Base-by-base conservation (phyloP, 1,140 invertebrate species). In the Nautilus pompilius region DNA sequence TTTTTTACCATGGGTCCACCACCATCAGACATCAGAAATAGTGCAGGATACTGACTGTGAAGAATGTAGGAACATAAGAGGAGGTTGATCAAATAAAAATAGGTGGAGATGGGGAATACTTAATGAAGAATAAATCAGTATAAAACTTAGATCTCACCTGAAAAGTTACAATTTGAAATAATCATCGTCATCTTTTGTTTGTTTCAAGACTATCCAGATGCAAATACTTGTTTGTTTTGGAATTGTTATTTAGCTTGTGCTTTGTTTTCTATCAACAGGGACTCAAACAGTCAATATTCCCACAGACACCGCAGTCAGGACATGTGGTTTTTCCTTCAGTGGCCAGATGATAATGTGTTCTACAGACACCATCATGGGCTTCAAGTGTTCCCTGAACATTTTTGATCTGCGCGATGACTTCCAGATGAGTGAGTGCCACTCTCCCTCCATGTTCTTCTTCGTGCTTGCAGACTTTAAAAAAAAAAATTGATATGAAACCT, bases 281-380 rank as follows among this genome's bases (percentile, higher is more conserved):
- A 79, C 75, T 58, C 65, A 66, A 28, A 57, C 87, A 29, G 89
- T 89, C 6, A 88, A 88, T 66, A 85, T 97, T 30, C 82, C 87
- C 3, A 90, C 92, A 56, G 91, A 91, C 73, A 95, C 94, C 41
- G 90, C 94, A 26, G 95, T 98, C 20, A 88, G 96, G 75, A 91
- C 93, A 29, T 93, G 92, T 79, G 88, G 88, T 58, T 99, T 97
- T 81, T 96, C 93, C 80, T 98, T 92, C 79, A 94, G 93, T 66
- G 93, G 92, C 10, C 93, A 95, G 76, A 88, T 93, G 74, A 90
- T 95, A 57, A 91, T 93, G 22, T 98, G 93, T 80, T 90, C 93
- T 0, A 98, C 95, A 46, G 96, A 98, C 76, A 91, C 90, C 78
- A 90, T 92, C 60, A 92, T 96, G 89, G 89, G 90, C 62, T 89